phyloP scores from a whole-genome alignment of 2,888 invertebrate genomes.

The Mythimna pallens region DNA sequence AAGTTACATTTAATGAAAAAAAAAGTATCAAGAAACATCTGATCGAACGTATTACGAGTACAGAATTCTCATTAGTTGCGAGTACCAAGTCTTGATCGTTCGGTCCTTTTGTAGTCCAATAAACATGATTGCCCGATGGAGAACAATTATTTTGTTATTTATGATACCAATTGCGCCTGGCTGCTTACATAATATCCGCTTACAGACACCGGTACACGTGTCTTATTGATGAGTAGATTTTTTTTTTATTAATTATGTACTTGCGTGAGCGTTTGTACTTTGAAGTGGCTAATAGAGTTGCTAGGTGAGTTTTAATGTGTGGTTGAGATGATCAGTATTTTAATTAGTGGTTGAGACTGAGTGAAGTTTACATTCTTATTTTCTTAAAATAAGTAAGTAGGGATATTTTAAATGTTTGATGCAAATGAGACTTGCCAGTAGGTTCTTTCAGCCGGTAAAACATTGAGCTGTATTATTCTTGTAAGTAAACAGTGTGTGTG shows the following conservation, averaged over 20 bases:
- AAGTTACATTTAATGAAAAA: constrained; percentile 8
- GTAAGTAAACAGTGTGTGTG: constrained; percentile 2
- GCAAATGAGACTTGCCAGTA: constrained; percentile 4
- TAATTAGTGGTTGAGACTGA: not conserved
- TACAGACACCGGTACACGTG: constrained; percentile 47
- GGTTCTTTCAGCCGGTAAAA: not conserved
- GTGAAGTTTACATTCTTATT: not conserved
- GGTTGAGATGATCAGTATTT: constrained; percentile 2
- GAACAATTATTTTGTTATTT: constrained; percentile 61
- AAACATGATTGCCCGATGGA: constrained; percentile 51
- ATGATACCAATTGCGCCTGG: constrained; percentile 53
- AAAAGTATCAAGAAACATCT: constrained; percentile 39
- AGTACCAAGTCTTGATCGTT: constrained; percentile 44
- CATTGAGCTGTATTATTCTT: not conserved
- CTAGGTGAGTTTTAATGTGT: constrained; percentile 20
- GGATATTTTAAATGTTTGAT: not conserved
- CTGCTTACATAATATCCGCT: constrained; percentile 47
- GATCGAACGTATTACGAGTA: constrained; percentile 15
- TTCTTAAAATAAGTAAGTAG: constrained; percentile 2
- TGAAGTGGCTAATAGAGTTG: constrained; percentile 22
- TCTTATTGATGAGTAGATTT: constrained; percentile 35
- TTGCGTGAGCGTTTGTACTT: constrained; percentile 19
- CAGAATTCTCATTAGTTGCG: constrained; percentile 45
- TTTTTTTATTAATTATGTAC: constrained; percentile 31
- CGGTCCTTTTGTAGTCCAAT: constrained; percentile 56